Conservation (phyloP, 2,113 vertebrate genomes). For the Neolamprologus caudopunctatus region DNA sequence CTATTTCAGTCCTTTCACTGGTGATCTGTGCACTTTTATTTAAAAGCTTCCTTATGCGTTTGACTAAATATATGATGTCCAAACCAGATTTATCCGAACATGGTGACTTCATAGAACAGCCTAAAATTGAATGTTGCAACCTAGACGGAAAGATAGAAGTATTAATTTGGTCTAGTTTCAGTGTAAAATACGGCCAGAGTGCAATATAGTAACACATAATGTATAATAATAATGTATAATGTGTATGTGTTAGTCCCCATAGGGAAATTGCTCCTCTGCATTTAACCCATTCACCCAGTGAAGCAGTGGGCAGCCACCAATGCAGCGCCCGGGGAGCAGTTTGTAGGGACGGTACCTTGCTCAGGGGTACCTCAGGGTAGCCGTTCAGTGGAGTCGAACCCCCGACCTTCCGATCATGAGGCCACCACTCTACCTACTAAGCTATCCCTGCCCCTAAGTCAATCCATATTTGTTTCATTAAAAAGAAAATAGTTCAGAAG, state of each 20-base stretch:
- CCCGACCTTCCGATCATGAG: too few relatives aligned
- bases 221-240: too few relatives aligned
- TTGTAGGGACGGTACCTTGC: too few relatives aligned
- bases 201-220: neutral
- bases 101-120: neutral
- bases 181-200: fast-evolving
- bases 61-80: neutral
- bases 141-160: fast-evolving
- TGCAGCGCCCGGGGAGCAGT: too few relatives aligned
- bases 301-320: too few relatives aligned
- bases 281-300: too few relatives aligned
- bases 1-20: neutral
- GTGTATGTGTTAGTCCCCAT: too few relatives aligned
- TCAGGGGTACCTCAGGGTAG: too few relatives aligned
- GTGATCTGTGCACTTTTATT: neutral
- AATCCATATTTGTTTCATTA: neutral
- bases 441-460: too few relatives aligned
- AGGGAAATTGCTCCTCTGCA: too few relatives aligned
- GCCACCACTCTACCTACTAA: too few relatives aligned
- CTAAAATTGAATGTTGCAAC: neutral
- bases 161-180: neutral
- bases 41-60: neutral
- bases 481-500: neutral
- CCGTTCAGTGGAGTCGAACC: too few relatives aligned
- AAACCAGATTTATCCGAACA: neutral